These are phyloP conservation scores for Monarcha castaneiventris DNA, from an alignment of 2,113 vertebrate genomes.

Conservation along the genomic window DNA sequence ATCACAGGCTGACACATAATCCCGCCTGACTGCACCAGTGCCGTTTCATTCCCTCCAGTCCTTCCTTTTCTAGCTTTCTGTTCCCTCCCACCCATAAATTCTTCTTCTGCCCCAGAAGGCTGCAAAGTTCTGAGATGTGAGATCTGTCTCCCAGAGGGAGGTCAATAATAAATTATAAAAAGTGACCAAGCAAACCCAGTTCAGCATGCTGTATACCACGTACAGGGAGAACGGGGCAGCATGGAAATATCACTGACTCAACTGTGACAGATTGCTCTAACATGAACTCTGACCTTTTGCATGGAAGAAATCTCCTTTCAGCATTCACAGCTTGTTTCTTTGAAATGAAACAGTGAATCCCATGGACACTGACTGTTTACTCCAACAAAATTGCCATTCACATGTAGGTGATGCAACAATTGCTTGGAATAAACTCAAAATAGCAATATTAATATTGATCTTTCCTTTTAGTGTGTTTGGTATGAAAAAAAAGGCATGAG, in stretches of 20 bases:
- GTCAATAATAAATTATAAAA: background rate
- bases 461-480: background rate
- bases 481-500: background rate
- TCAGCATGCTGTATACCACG: background rate
- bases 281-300: background rate
- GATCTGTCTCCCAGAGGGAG: background rate
- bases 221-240: background rate
- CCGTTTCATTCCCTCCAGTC: background rate
- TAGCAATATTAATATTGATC: background rate
- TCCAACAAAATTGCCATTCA: background rate
- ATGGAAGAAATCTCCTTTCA: background rate
- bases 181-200: background rate
- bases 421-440: background rate
- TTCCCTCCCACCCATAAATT: background rate
- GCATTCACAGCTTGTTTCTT: conserved; percentile 9
- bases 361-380: background rate
- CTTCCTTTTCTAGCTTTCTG: background rate
- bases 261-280: background rate
- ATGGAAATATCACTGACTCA: background rate
- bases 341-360: background rate
- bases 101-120: background rate
- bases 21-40: background rate
- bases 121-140: background rate
- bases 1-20: background rate
- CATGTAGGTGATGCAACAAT: background rate